Conservation (phyloP, 2,888 invertebrate genomes). For the Tinea pellionella region DNA sequence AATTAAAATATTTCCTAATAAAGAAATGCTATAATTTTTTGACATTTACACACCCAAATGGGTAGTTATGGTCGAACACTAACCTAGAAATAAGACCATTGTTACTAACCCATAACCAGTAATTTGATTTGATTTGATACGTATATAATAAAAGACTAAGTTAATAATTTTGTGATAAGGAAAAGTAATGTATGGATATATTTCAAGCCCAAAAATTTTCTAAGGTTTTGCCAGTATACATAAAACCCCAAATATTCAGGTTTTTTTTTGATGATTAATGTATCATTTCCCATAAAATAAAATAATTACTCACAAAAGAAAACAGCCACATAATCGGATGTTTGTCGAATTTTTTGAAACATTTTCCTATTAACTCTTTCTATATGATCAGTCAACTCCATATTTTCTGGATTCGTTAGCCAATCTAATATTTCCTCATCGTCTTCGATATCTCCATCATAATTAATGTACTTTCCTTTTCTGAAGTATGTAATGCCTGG, state of each 20-base stretch:
- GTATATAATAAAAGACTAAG: no score
- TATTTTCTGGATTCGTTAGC: conserved; percentile 92
- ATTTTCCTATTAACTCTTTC: conserved; percentile 92
- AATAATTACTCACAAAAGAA: conserved; percentile 85
- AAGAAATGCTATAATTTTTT: no score
- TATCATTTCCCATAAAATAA: background rate
- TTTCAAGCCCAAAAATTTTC: conserved; percentile 15
- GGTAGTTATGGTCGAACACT: no score
- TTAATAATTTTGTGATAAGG: background rate
- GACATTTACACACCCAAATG: no score
- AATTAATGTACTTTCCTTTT: conserved; percentile 89
- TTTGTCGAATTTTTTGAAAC: conserved; percentile 91
- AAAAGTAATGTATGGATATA: conserved; percentile 9
- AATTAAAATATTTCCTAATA: no score
- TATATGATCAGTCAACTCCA: conserved; percentile 93
- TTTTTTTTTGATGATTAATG: no score
- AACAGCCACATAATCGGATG: conserved; percentile 90
- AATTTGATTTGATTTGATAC: no score
- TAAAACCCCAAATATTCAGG: no score
- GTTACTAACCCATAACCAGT: no score
- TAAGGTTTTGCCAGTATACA: no score
- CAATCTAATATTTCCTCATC: conserved; percentile 92
- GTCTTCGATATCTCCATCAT: conserved; percentile 93
- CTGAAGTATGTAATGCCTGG: conserved; percentile 93
- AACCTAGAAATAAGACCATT: no score